Percentiles rank a stretch among this genome's conserved stretches.
These are phyloP conservation scores for Luidia sarsii DNA, from an alignment of 53 echinoderm and acorn worm genomes.

Conservation along the genomic window DNA sequence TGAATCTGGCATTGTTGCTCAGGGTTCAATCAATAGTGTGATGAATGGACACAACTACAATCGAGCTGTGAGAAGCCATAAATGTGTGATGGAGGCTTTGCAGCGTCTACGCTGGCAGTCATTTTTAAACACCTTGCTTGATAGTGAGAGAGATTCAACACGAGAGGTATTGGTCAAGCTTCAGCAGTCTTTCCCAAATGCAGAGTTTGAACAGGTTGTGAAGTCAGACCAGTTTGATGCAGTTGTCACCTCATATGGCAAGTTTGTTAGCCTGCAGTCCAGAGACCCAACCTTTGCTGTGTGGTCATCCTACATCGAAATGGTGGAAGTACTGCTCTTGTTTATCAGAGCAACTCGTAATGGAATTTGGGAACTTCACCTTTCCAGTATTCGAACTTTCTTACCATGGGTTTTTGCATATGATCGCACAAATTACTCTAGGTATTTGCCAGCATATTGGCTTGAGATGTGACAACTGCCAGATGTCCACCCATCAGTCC, in stretches of 20 bases:
- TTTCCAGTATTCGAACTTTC: conserved; percentile 55
- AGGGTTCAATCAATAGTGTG: conserved; percentile 64
- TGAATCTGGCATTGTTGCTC: conserved; percentile 68
- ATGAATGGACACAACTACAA: conserved; percentile 53
- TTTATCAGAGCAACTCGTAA: conserved; percentile 64
- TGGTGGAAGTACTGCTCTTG: conserved; percentile 62
- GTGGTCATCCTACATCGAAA: conserved; percentile 65
- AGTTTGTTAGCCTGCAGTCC: neutral
- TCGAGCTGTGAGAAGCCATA: conserved; percentile 11
- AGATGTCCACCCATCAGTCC: conserved; percentile 50
- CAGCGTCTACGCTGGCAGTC: conserved; percentile 23
- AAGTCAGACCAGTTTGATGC: neutral
- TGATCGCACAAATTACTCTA: conserved; percentile 34
- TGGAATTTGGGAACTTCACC: conserved; percentile 67
- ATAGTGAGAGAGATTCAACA: conserved; percentile 7
- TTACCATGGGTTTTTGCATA: conserved; percentile 79
- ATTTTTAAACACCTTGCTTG: neutral
- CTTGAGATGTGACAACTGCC: conserved; percentile 44
- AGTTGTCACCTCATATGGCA: neutral
- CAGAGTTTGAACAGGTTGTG: conserved; percentile 10
- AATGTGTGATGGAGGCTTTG: conserved; percentile 23
- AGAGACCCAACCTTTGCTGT: conserved; percentile 42
- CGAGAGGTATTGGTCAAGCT: neutral
- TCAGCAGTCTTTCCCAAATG: conserved; percentile 1
- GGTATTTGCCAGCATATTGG: conserved; percentile 37